Evolutionary conservation across 2,113 vertebrate genomes (phyloP), one percentile per base, ranked within the genome.

Genomic region (Isurus oxyrinchus): DNA sequence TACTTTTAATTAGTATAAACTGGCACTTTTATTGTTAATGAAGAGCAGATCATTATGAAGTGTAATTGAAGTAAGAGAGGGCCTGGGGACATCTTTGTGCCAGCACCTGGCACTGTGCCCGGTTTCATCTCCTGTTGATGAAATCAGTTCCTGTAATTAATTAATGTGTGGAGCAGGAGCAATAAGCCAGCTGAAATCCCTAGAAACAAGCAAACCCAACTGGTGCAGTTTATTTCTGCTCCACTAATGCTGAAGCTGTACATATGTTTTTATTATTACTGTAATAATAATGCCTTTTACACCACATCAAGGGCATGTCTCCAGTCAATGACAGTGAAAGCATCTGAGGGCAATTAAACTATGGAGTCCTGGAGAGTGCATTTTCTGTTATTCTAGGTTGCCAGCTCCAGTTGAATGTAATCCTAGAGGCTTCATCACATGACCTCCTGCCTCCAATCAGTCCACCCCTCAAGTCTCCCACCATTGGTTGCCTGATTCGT

Each of bases 1-100:
- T 97, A 97, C 97, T 97, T 97, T 97, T 97, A 98, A 98, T 98
- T 98, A 97, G 97, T 96, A 96, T 97, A 95, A 96, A 97, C 97
- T 97, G 97, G 97, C 97, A 97, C 97, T 97, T 97, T 97, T 97
- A 97, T 97, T 96, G 96, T 97, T 97, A 97, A 97, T 97, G 97
- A 97, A 97, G 97, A 97, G 97, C 96, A 96, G 96, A 97, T 98
- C 97, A 97, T 98, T 98, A 98, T 0, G 88, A 97, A 97, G 97
- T 97, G 97, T 98, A 98, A 98, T 98, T 98, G 97, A 97, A 97
- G 97, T 97, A 97, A 97, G 97, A 97, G 97, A 97, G 96, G 0
- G 97, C 96, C 97, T 97, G 96, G 97, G 97, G 97, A 97, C 96
- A 96, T 97, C 97, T 97, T 97, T 97, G 97, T 97, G 97, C 96